Conservation (phyloP, 2,888 invertebrate species). For the Cryptus viduatorius region DNA sequence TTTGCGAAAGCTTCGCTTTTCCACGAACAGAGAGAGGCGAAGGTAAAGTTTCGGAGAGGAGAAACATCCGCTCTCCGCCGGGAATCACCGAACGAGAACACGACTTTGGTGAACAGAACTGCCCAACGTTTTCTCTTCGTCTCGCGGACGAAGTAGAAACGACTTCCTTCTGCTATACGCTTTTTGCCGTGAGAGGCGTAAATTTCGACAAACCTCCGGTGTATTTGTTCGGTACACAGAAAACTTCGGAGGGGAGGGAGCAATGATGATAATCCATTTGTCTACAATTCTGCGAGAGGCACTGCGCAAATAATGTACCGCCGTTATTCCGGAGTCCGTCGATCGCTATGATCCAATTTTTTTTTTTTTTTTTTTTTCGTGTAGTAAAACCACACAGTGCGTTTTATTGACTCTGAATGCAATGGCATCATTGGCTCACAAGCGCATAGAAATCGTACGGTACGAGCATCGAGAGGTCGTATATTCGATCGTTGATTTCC, state of each 20-base stretch:
- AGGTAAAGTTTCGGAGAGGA: slow-evolving; percentile 28
- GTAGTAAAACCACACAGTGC: background rate
- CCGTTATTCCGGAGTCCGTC: too few relatives aligned
- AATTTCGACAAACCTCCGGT: background rate
- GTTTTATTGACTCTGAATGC: background rate
- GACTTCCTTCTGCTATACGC: slow-evolving; percentile 5
- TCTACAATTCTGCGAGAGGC: background rate
- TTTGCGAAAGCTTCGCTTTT: slow-evolving; percentile 24
- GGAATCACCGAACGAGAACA: slow-evolving; percentile 33
- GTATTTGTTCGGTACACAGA: background rate
- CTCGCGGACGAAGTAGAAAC: background rate
- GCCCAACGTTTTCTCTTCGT: background rate
- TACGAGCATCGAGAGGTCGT: slow-evolving; percentile 40
- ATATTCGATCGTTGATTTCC: slow-evolving; percentile 54
- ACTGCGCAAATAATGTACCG: background rate
- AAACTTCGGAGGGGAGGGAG: background rate
- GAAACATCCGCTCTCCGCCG: slow-evolving; percentile 42
- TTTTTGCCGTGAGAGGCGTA: background rate
- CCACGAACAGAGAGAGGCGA: background rate
- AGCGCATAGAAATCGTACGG: background rate
- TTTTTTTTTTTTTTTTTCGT: background rate
- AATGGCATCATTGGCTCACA: background rate
- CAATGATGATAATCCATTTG: background rate
- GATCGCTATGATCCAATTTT: too few relatives aligned
- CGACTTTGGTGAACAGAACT: slow-evolving; percentile 7